A percentile compares a stretch with the other conserved stretches of the same genome.
Evolutionary conservation across 2,797 vertebrate genomes (phyloP).

Genomic region (Eulemur coronatus): DNA sequence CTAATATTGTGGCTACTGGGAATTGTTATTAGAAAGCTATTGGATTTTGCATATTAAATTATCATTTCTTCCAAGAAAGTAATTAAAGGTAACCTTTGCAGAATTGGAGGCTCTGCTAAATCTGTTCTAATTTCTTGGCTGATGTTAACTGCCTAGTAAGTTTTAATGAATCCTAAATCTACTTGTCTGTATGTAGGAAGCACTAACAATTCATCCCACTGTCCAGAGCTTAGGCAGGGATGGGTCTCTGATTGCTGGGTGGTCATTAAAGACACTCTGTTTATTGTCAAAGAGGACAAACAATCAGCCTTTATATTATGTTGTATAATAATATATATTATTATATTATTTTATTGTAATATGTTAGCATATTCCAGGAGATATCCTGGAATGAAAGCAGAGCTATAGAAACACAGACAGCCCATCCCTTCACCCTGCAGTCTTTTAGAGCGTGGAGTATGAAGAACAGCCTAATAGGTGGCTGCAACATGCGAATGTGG

Average conservation of each 20-base stretch:
- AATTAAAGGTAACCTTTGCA: constrained; percentile 71
- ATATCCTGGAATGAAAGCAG: background rate
- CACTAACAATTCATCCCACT: background rate
- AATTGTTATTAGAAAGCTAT: constrained; percentile 58
- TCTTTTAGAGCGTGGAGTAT: background rate
- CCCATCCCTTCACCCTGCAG: background rate
- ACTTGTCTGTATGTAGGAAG: background rate
- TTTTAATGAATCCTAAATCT: constrained; percentile 48
- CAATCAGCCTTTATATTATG: background rate
- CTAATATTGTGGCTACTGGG: constrained; percentile 59
- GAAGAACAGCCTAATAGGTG: too few species aligned
- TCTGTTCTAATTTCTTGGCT: constrained; percentile 54
- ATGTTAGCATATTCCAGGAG: background rate
- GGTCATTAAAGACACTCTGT: background rate
- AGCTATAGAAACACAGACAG: background rate
- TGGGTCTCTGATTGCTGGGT: background rate
- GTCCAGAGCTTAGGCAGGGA: background rate
- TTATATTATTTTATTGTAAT: too few species aligned
- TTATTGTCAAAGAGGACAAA: background rate
- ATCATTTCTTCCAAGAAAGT: constrained; percentile 58
- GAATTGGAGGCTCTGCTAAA: constrained; percentile 34
- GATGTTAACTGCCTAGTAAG: constrained; percentile 10
- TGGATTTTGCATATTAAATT: constrained; percentile 69
- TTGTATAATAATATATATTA: too few species aligned
- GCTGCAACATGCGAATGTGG: background rate